Conservation (phyloP, 2,113 vertebrate species). For the Platycercus adscitus region DNA sequence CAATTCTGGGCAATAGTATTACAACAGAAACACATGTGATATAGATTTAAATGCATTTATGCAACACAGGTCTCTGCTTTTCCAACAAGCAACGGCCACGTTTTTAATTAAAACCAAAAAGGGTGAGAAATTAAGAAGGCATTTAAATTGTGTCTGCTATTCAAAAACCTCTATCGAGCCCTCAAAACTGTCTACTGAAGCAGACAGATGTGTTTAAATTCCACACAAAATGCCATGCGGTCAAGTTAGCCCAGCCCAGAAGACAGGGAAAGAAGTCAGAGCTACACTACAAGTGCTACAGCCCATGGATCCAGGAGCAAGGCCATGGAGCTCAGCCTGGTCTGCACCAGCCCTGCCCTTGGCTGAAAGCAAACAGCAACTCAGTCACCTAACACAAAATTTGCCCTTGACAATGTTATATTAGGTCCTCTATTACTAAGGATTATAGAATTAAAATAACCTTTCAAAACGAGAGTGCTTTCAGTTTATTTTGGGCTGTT, state of each 20-base stretch:
- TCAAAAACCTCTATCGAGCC: neutral
- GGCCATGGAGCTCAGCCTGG: neutral
- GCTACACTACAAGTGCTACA: neutral
- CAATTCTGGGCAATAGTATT: neutral
- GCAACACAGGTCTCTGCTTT: neutral
- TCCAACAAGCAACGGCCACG: neutral
- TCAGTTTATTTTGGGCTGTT: no score
- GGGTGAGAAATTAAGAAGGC: neutral
- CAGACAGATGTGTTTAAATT: neutral
- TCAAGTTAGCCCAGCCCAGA: neutral
- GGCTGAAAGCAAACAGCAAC: neutral
- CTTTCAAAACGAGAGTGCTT: neutral
- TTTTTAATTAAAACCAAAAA: neutral
- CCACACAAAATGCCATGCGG: rapidly evolving
- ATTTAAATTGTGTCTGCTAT: neutral
- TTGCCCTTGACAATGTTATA: neutral
- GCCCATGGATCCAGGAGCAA: neutral
- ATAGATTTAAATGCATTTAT: neutral
- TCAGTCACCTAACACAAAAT: rapidly evolving
- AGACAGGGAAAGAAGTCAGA: neutral
- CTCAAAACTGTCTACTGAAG: neutral
- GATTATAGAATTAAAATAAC: neutral
- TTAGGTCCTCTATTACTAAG: neutral
- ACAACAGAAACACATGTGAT: rapidly evolving
- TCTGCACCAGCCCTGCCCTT: neutral